phyloP scores from a whole-genome alignment of 2,113 vertebrate species.

The Syngnathus floridae region DNA sequence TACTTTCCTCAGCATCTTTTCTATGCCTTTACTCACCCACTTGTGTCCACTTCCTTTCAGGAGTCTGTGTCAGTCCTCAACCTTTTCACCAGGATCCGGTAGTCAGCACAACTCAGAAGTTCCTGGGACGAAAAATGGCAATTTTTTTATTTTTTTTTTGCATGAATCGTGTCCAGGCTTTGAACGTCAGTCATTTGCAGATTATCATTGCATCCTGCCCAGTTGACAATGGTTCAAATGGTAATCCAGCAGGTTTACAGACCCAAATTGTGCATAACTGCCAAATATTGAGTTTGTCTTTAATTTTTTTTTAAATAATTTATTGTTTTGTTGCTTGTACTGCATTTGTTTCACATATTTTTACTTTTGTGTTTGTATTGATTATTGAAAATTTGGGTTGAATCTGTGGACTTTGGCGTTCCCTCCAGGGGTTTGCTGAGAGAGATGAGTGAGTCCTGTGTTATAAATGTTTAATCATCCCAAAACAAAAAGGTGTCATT shows the following conservation, averaged over 20 bases:
- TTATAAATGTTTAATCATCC: conserved; percentile 15
- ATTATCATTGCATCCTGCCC: neutral
- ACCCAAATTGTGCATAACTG: conserved; percentile 57
- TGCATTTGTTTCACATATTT: conserved; percentile 11
- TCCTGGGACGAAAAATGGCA: conserved; percentile 16
- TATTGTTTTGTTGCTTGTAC: conserved; percentile 7
- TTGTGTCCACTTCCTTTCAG: conserved; percentile 50
- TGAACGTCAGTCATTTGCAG: conserved; percentile 29
- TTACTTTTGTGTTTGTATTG: conserved; percentile 13
- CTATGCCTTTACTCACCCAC: neutral
- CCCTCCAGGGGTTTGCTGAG: neutral
- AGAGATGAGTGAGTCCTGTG: conserved; percentile 12
- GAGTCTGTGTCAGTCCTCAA: conserved; percentile 90
- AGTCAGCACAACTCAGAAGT: conserved; percentile 40
- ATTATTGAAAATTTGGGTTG: conserved; percentile 31
- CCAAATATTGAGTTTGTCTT: conserved; percentile 62
- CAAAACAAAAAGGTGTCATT: neutral
- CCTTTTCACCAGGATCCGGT: conserved; percentile 93
- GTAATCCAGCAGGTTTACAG: conserved; percentile 44
- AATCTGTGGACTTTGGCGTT: conserved; percentile 32
- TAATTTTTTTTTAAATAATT: conserved; percentile 28
- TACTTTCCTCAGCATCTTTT: too few relatives aligned
- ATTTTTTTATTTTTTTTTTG: conserved; percentile 8
- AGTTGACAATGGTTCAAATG: neutral
- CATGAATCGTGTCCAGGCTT: conserved; percentile 20